Evolutionary conservation across 2,113 vertebrate species (phyloP), one percentile per base, ranked within the genome.

Genomic region (Microtus pennsylvanicus): DNA sequence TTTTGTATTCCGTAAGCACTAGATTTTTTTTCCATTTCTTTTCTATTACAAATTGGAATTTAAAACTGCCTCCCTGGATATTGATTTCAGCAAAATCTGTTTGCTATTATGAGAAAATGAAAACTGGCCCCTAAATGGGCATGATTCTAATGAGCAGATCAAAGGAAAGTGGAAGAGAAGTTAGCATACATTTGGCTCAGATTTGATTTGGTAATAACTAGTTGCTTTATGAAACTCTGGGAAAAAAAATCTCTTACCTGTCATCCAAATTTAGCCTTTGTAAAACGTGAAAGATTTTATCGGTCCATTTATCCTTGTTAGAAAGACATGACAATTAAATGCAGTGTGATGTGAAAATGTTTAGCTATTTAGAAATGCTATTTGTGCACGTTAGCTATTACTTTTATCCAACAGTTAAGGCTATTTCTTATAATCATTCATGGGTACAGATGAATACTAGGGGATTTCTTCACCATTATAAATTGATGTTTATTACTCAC

Each of bases 71-170:
- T 97, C 61, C 4, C 5, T 26, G 72, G 58, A 89, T 89, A 38
- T 86, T 47, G 12, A 89, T 91, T 81, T 89, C 87, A 91, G 9
- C 10, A 86, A 82, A 55, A 89, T 90, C 42, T 92, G 13, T 83
- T 91, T 93, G 16, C 55, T 80, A n/a, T 58, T 67, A 26, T 76
- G 55, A 95, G 24, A 72, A n/a, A 89, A 89, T 52, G 87, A 93
- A 89, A 95, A 77, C 75, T n/a, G 14, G 35, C 33, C 7, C 13
- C 50, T 52, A 92, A 63, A 65, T 91, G 69, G 26, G 22, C 50
- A 88, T 76, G n/a, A 50, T n/a, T 75, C 8, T 70, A 88, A 81
- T 75, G 35, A 77, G 2, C 33, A 87, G n/a, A 87, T 28, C 76
- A 69, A 89, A 65, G 76, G 70, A 91, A 4, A 61, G 47, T 90